phyloP scores from a whole-genome alignment of 2,797 vertebrate genomes.

The Protonibea diacanthus region DNA sequence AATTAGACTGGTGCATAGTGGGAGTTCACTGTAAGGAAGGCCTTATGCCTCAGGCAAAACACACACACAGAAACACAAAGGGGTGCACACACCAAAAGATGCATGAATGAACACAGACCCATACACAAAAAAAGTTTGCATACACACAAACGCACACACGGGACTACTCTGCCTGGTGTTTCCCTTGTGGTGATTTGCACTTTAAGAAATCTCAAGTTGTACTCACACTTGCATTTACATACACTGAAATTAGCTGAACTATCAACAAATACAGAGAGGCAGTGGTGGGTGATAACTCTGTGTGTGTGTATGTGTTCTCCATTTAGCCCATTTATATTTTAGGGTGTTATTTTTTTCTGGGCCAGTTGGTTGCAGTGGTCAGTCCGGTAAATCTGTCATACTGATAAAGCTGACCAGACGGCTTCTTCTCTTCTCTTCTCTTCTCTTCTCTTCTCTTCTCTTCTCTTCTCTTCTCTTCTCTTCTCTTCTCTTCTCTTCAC shows the following conservation, averaged over 20 bases:
- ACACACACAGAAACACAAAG: conserved; percentile 19
- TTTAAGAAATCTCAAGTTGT: conserved; percentile 38
- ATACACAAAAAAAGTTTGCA: conserved; percentile 12
- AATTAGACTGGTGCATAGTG: conserved; percentile 66
- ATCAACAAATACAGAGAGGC: conserved; percentile 5
- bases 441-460: conserved; percentile 8
- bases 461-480: conserved; percentile 21
- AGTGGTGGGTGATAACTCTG: conserved; percentile 7
- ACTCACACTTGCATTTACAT: conserved; percentile 13
- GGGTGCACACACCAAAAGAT: conserved; percentile 1
- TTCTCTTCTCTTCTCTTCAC: conserved; percentile 14
- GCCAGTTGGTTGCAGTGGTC: conserved; percentile 43
- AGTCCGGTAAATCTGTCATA: conserved; percentile 83
- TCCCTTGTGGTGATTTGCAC: conserved; percentile 41
- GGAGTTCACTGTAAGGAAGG: conserved; percentile 53
- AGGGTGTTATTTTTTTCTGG: conserved; percentile 51
- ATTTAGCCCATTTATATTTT: conserved; percentile 43
- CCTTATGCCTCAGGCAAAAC: conserved; percentile 27
- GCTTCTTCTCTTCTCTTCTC: conserved; percentile 20
- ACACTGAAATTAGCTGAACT: conserved; percentile 2
- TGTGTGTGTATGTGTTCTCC: conserved; percentile 13
- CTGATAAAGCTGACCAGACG: conserved; percentile 61
- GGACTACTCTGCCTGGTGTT: conserved; percentile 11
- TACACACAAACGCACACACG: conserved; percentile 16
- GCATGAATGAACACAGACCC: conserved; percentile 43